Conservation (phyloP, 2,888 invertebrate genomes). For the Dromius quadrimaculatus region DNA sequence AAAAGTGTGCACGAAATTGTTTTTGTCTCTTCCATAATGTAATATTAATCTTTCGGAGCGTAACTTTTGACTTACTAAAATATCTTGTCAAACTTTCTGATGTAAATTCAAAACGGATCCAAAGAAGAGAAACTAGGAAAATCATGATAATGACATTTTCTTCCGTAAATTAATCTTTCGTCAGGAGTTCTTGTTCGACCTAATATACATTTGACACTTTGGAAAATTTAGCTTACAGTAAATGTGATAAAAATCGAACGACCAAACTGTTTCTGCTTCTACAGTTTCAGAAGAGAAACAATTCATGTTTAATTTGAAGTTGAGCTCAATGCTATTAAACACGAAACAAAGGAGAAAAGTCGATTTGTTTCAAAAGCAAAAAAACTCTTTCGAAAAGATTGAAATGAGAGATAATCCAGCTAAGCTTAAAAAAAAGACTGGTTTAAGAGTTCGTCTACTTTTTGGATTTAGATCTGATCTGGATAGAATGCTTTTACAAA, state of each 20-base stretch:
- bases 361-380: too few species aligned
- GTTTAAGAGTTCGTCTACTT: too few species aligned
- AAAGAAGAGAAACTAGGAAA: slow-evolving; percentile 22
- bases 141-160: slow-evolving; percentile 41
- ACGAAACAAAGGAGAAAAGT: slow-evolving; percentile 3
- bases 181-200: slow-evolving; percentile 32
- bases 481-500: too few species aligned
- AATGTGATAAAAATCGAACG: slow-evolving; percentile 19
- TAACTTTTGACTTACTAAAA: slow-evolving; percentile 18
- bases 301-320: slow-evolving; percentile 21
- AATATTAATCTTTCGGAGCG: slow-evolving; percentile 25
- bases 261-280: slow-evolving; percentile 2
- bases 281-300: too few species aligned
- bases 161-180: slow-evolving; percentile 39
- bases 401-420: too few species aligned
- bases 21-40: neutral
- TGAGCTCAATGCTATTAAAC: neutral
- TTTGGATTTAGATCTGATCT: too few species aligned
- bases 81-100: slow-evolving; percentile 23
- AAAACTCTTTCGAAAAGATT: too few species aligned
- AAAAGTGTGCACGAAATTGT: slow-evolving; percentile 20
- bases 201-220: slow-evolving; percentile 32
- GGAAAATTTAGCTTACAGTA: slow-evolving; percentile 2
- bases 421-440: too few species aligned
- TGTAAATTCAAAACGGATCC: slow-evolving; percentile 25